phyloP scores from a whole-genome alignment of 2,113 vertebrate species.

The Xiphophorus hellerii region DNA sequence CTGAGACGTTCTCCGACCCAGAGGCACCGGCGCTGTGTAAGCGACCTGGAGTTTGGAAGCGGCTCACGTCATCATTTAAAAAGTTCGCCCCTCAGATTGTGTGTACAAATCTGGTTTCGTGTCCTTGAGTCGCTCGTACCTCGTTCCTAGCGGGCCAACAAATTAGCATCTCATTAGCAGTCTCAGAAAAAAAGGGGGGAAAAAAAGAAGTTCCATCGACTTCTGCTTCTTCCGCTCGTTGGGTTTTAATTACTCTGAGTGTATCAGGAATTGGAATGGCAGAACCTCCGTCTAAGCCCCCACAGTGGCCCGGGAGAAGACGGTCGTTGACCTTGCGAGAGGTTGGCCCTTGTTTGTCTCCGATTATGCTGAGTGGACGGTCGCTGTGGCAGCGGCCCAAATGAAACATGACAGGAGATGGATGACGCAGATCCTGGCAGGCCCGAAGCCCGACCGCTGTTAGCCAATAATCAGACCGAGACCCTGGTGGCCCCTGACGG shows the following conservation, averaged over 20 bases:
- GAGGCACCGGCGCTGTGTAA: constrained; percentile 41
- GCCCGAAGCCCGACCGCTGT: neutral
- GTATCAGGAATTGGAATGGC: constrained; percentile 68
- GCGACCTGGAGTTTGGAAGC: constrained; percentile 39
- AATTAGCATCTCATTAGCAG: constrained; percentile 77
- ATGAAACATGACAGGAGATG: constrained; percentile 64
- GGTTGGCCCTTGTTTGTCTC: constrained; percentile 63
- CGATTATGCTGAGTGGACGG: constrained; percentile 72
- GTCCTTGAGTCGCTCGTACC: constrained; percentile 69
- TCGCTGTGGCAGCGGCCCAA: constrained; percentile 65
- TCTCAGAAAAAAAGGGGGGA: constrained; percentile 40
- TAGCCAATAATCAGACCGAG: constrained; percentile 68
- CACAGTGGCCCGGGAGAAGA: constrained; percentile 40
- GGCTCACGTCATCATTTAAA: constrained; percentile 27
- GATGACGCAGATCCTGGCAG: constrained; percentile 55
- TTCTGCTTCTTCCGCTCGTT: constrained; percentile 42
- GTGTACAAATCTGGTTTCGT: constrained; percentile 32
- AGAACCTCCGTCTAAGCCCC: constrained; percentile 14
- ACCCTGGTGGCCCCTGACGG: constrained; percentile 55
- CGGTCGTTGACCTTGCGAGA: constrained; percentile 67
- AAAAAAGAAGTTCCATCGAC: constrained; percentile 30
- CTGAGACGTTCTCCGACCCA: constrained; percentile 45
- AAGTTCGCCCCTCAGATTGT: constrained; percentile 19
- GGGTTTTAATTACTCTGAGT: constrained; percentile 77
- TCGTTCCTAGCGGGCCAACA: constrained; percentile 62